Base-by-base conservation (phyloP, 2,113 vertebrate species). In the Nicator chloris region DNA sequence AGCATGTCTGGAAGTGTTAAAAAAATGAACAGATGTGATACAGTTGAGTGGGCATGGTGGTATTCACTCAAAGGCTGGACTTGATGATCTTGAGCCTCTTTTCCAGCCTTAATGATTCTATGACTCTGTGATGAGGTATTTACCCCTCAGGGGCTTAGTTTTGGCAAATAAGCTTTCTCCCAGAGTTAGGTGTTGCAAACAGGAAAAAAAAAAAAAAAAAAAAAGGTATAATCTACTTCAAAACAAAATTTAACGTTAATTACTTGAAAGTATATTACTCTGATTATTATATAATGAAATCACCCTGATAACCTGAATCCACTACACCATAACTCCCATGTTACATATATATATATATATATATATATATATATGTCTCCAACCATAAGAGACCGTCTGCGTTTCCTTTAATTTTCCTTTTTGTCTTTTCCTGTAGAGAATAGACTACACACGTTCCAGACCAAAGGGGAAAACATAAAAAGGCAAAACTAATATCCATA, bases 391-490 rank as follows among this genome's bases (percentile, higher is more conserved):
- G 9, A 42, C 14, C 2, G 54, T 28, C 16, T 61, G 11, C 11
- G 22, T 22, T 63, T 31, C 3, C 17, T 61, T 60, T 22, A 3
- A 4, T 47, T 88, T 81, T 28, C 15, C 16, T 40, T 64, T 79
- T 20, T 61, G 8, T 27, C 19, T 71, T 71, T 37, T 80, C 14
- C 56, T 70, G 8, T 24, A 75, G 24, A 53, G 5, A 81, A 65
- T 1, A 51, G 40, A 21, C n/a, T 79, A 14, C 33, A 47, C 16
- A 54, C 5, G 7, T 50, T 73, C 23, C 30, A 82, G 33, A 71
- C 10, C 0, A 7, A 70, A 63, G 5, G 17, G 14, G 5, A 0
- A 4, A 14, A 24, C 44, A 39, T 71, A 59, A 35, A 28, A 14
- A 5, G 24, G 18, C n/a, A 49, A 33, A 19, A 49, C 17, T 68